Evolutionary conservation across 2,113 vertebrate species (phyloP).

Genomic region (Hemiscyllium ocellatum): DNA sequence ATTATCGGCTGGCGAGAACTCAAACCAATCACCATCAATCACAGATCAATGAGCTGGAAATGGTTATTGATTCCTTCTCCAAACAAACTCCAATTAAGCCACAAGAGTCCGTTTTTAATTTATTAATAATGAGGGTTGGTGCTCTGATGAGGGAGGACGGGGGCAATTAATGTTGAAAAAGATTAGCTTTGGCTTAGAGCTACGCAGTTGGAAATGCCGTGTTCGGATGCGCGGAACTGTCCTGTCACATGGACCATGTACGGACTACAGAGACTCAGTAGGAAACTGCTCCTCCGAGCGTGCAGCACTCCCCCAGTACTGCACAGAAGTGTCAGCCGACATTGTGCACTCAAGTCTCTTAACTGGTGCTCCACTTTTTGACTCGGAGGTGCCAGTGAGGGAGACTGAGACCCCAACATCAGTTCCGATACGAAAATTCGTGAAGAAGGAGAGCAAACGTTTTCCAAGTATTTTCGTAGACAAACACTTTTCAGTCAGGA

Average conservation of each 20-base stretch:
- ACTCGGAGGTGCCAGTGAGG: too few relatives aligned
- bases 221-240: background rate
- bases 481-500: background rate
- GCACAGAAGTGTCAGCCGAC: too few relatives aligned
- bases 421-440: too few relatives aligned
- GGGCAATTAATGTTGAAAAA: background rate
- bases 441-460: background rate
- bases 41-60: slow-evolving; percentile 1
- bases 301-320: too few relatives aligned
- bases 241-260: too few relatives aligned
- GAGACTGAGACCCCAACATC: too few relatives aligned
- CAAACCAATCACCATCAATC: slow-evolving; percentile 8
- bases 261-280: too few relatives aligned
- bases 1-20: slow-evolving; percentile 49
- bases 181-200: background rate
- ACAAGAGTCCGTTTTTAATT: background rate
- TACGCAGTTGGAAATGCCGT: background rate
- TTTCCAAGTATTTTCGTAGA: background rate
- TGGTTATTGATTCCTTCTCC: background rate
- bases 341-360: too few relatives aligned
- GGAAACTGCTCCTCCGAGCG: too few relatives aligned
- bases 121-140: background rate
- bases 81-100: background rate
- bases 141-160: background rate
- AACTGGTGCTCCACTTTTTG: too few relatives aligned